Evolutionary conservation across 2,797 vertebrate species (phyloP), one percentile per base, ranked within the genome.

Genomic region (Poeciliopsis presidionis): DNA sequence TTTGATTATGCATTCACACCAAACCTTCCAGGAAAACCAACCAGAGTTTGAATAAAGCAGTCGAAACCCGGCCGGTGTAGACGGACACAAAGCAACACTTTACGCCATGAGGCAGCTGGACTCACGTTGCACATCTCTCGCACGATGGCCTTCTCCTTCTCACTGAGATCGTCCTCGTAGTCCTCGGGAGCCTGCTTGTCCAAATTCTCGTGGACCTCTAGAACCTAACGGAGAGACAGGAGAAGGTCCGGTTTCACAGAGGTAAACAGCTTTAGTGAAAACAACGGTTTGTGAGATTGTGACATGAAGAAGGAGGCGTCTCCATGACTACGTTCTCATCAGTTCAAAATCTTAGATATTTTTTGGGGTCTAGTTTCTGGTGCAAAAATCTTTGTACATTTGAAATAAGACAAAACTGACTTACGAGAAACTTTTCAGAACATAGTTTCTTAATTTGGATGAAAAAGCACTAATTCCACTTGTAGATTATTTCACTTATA

Each of bases 61-160:
- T 12, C 9, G 11, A 55, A 51, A 51, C 7, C 8, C 7, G 5
- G 36, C 36, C 5, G 36, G 36, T 45, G 22, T 6, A 45, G 22
- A 63, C 1, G 2, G 65, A n/a, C n/a, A 45, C 39, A 45, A 45
- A 45, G 25, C 25, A 63, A 36, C 59, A 65, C 59, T 20, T 65
- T 39, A 22, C 16, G 3, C 1, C 59, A 18, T 18, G 28, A 30
- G 5, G 7, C 33, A 2, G 46, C 14, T 25, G 14, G 18, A 88
- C 96, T 96, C 94, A 99, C 98, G 69, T 99, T 99, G 94, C 98
- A 99, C 98, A 99, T 99, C 94, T 99, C 97, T 16, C 98, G 96
- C 81, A 99, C 98, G 0, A 99, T 99, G 33, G 98, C 98, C 94
- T 99, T 99, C 94, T 99, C 98, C 85, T 99, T 98, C 94, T 99